These are phyloP conservation scores for Phylloscopus trochiloides DNA, from an alignment of 2,113 vertebrate genomes.

Conservation along the genomic window DNA sequence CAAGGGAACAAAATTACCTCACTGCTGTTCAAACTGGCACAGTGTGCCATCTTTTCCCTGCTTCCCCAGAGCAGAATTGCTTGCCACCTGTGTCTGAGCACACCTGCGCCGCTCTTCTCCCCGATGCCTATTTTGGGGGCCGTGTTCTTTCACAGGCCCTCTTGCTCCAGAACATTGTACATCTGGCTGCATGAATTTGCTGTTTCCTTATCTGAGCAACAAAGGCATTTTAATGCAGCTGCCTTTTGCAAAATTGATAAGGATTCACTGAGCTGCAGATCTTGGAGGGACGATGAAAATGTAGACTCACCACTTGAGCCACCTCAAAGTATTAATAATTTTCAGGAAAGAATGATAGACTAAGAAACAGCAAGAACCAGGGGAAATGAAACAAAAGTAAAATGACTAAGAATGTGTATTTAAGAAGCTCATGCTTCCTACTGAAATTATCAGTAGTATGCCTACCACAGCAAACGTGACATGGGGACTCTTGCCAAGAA, in stretches of 20 bases:
- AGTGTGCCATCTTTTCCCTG: neutral
- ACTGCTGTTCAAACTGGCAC: neutral
- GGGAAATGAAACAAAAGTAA: neutral
- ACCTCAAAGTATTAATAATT: neutral
- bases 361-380: neutral
- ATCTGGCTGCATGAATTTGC: neutral
- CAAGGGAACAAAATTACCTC: neutral
- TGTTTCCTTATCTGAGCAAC: neutral
- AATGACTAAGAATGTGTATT: neutral
- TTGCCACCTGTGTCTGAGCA: neutral
- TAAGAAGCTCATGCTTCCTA: neutral
- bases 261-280: neutral
- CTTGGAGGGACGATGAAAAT: neutral
- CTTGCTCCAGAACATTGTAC: neutral
- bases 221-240: neutral
- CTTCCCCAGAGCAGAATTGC: neutral
- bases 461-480: neutral
- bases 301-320: neutral
- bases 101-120: neutral
- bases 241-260: neutral
- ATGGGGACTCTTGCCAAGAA: neutral
- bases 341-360: neutral
- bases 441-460: neutral
- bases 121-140: accelerated
- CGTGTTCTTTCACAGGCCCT: accelerated